Conservation (phyloP, 2,888 invertebrate genomes). For the Cantharis lateralis region DNA sequence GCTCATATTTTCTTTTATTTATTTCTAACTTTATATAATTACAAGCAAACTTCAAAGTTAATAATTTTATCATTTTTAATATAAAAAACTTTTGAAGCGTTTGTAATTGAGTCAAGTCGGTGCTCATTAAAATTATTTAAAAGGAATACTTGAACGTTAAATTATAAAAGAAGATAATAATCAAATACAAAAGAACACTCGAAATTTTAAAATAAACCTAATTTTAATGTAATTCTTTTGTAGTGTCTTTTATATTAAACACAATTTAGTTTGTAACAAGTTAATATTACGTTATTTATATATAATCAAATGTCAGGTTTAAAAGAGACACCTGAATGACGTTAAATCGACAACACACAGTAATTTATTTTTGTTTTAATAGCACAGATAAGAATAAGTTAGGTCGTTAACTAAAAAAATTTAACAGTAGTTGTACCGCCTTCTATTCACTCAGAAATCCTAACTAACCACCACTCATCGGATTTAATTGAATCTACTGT, state of each 20-base stretch:
- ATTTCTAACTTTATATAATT: not conserved
- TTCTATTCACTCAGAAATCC: constrained; percentile 49
- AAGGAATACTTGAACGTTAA: constrained; percentile 6
- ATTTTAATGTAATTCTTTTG: constrained; percentile 17
- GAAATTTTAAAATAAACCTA: constrained; percentile 24
- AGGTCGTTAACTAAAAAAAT: constrained; percentile 48
- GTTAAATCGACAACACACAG: constrained; percentile 37
- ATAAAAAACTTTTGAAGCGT: not conserved
- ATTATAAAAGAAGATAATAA: constrained; percentile 25
- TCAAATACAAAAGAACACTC: constrained; percentile 26
- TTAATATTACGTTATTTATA: constrained; percentile 47
- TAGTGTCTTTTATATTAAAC: constrained; percentile 21
- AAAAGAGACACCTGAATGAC: constrained; percentile 47
- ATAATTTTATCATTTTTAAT: not conserved
- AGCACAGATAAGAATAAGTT: constrained; percentile 38
- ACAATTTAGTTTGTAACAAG: constrained; percentile 34
- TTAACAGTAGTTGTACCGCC: constrained; percentile 48
- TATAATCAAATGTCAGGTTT: constrained; percentile 48
- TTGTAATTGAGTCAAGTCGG: constrained; percentile 15
- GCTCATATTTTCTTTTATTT: not conserved
- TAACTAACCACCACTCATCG: constrained; percentile 51
- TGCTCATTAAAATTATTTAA: constrained; percentile 13
- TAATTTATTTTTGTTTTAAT: constrained; percentile 45
- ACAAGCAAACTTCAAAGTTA: not conserved
- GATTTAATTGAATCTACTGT: constrained; percentile 50